Percentiles rank a stretch among this genome's conserved stretches.
Conservation (phyloP, 2,113 vertebrate species). For the Sigmodon hispidus region DNA sequence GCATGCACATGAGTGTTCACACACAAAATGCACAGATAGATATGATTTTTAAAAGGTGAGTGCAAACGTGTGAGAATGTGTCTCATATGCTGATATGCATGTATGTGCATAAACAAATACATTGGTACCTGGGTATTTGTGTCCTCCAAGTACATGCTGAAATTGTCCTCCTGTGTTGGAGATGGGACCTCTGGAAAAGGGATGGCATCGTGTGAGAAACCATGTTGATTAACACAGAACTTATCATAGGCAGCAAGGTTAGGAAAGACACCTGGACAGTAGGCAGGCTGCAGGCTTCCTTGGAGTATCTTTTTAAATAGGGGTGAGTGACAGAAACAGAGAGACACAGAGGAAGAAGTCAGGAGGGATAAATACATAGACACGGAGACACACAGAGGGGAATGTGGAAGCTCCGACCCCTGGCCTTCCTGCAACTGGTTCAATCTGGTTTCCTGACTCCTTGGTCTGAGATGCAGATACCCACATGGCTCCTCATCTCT, state of each 20-base stretch:
- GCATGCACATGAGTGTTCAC: not conserved
- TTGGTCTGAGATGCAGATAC: too few species aligned
- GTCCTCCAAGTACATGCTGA: not conserved
- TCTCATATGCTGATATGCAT: not conserved
- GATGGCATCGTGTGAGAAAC: not conserved
- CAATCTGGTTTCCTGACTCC: not conserved
- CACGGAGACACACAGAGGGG: not conserved
- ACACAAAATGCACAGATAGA: not conserved
- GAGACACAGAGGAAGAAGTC: not conserved
- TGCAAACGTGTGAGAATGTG: not conserved
- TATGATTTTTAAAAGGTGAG: not conserved
- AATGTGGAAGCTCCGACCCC: not conserved
- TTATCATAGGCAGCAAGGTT: too few species aligned
- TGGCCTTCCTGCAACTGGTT: not conserved
- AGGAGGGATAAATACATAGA: not conserved
- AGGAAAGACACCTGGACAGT: not conserved
- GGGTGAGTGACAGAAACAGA: not conserved
- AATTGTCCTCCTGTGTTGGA: not conserved
- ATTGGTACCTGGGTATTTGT: not conserved
- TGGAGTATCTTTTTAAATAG: not conserved
- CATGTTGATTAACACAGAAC: not conserved
- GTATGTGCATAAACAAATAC: not conserved
- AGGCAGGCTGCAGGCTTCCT: not conserved
- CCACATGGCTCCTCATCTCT: accelerated
- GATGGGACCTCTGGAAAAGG: not conserved